Percentiles rank a stretch among this genome's conserved stretches.
phyloP scores from a whole-genome alignment of 2,888 invertebrate genomes.

The Nomada hirtipes region DNA sequence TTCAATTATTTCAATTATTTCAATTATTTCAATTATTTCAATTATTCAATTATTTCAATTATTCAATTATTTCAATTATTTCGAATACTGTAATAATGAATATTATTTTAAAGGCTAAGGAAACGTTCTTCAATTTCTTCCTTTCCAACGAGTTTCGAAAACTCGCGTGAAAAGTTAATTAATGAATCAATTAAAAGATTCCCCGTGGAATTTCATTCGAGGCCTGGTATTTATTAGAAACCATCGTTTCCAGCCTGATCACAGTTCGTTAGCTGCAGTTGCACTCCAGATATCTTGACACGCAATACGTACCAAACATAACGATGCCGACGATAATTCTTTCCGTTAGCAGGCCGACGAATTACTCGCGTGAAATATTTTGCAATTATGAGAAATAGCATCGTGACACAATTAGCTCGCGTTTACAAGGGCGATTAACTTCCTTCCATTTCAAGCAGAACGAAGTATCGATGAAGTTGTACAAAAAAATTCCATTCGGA shows the following conservation, averaged over 20 bases:
- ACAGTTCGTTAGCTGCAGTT: constrained; percentile 80
- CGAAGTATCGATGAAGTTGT: not conserved
- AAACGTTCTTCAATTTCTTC: constrained; percentile 2
- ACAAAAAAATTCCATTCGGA: too few relatives aligned
- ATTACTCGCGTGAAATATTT: not conserved
- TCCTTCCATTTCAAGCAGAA: not conserved
- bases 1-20: too few relatives aligned
- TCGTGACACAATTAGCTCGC: constrained; percentile 10
- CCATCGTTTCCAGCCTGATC: constrained; percentile 58
- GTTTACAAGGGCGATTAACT: constrained; percentile 12
- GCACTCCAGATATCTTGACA: constrained; percentile 76
- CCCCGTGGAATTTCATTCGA: constrained; percentile 10
- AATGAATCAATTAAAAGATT: constrained; percentile 4
- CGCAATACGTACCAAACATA: constrained; percentile 48
- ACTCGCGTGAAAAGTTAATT: constrained; percentile 4
- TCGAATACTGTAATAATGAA: too few relatives aligned
- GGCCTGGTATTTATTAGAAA: constrained; percentile 72
- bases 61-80: too few relatives aligned
- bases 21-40: too few relatives aligned
- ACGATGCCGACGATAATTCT: constrained; percentile 34
- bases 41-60: too few relatives aligned
- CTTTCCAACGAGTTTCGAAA: constrained; percentile 5
- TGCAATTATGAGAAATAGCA: not conserved
- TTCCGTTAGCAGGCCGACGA: not conserved
- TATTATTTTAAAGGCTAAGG: too few relatives aligned